Conservation (phyloP, 2,888 invertebrate genomes). For the Trichogramma dendrolimi region DNA sequence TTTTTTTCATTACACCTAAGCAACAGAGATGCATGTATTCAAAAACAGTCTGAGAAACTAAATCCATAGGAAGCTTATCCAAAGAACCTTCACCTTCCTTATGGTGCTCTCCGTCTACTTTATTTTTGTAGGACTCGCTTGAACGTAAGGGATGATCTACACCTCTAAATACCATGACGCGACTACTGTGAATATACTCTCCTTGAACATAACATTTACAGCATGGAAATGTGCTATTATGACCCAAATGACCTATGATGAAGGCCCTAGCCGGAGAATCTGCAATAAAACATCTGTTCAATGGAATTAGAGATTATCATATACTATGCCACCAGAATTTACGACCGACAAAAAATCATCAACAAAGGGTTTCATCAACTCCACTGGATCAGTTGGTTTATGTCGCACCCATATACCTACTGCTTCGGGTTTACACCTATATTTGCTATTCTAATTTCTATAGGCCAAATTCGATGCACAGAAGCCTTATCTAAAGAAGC, state of each 20-base stretch:
- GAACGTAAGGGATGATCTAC: constrained; percentile 15
- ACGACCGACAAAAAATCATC: constrained; percentile 2
- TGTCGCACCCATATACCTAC: constrained; percentile 28
- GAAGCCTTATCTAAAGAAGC: constrained; percentile 17
- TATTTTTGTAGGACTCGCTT: constrained; percentile 15
- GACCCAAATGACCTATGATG: constrained; percentile 25
- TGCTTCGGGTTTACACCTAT: constrained; percentile 25
- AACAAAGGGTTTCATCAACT: constrained; percentile 15
- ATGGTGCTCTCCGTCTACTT: constrained; percentile 23
- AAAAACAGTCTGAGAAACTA: constrained; percentile 22
- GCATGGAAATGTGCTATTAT: constrained; percentile 25
- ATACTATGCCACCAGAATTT: background rate
- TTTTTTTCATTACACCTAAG: constrained; percentile 22
- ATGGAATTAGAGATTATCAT: no score
- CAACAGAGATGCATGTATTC: constrained; percentile 26
- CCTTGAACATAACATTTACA: constrained; percentile 27
- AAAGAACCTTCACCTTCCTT: constrained; percentile 22
- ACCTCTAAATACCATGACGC: constrained; percentile 12
- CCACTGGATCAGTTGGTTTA: constrained; percentile 13
- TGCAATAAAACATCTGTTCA: constrained; percentile 33
- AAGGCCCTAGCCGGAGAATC: constrained; percentile 30
- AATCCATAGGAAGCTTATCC: constrained; percentile 7
- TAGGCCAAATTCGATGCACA: constrained; percentile 31
- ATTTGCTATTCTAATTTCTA: constrained; percentile 29
- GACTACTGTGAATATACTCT: constrained; percentile 4